phyloP scores from a whole-genome alignment of 2,888 invertebrate genomes.

The Ommatoiulus sabulosus region DNA sequence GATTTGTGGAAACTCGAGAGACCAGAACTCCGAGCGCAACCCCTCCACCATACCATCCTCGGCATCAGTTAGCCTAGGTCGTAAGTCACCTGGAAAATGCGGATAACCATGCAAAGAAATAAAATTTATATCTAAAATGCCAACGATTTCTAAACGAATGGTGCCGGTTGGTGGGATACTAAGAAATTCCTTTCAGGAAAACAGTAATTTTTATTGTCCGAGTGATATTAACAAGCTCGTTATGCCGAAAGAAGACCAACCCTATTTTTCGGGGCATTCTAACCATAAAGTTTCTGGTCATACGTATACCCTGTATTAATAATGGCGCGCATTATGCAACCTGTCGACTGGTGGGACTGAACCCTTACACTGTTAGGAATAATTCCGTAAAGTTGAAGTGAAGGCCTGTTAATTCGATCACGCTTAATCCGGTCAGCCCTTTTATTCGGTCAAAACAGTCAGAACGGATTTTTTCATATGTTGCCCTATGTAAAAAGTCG shows the following conservation, averaged over 20 bases:
- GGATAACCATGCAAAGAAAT: constrained; percentile 35
- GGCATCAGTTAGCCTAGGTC: not conserved
- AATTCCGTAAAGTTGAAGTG: too few relatives aligned
- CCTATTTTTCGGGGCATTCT: not conserved
- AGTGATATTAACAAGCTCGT: not conserved
- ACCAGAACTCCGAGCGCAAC: not conserved
- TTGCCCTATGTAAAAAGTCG: too few relatives aligned
- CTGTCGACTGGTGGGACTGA: too few relatives aligned
- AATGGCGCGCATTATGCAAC: too few relatives aligned
- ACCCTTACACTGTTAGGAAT: too few relatives aligned
- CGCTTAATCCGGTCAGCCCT: too few relatives aligned
- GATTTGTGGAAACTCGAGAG: constrained; percentile 16
- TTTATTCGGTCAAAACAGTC: too few relatives aligned
- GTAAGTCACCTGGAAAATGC: constrained; percentile 40
- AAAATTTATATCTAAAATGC: constrained; percentile 39
- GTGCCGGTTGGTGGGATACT: not conserved
- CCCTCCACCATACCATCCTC: not conserved
- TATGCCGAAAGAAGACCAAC: not conserved
- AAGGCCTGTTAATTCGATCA: too few relatives aligned
- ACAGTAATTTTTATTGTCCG: constrained; percentile 30
- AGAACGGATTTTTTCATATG: too few relatives aligned
- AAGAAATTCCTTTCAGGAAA: not conserved
- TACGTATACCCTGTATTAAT: too few relatives aligned
- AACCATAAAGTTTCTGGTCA: not conserved
- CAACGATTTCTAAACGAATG: constrained; percentile 1